These are phyloP conservation scores for Syngnathus rostellatus DNA, from an alignment of 2,797 vertebrate genomes.

Conservation along the genomic window DNA sequence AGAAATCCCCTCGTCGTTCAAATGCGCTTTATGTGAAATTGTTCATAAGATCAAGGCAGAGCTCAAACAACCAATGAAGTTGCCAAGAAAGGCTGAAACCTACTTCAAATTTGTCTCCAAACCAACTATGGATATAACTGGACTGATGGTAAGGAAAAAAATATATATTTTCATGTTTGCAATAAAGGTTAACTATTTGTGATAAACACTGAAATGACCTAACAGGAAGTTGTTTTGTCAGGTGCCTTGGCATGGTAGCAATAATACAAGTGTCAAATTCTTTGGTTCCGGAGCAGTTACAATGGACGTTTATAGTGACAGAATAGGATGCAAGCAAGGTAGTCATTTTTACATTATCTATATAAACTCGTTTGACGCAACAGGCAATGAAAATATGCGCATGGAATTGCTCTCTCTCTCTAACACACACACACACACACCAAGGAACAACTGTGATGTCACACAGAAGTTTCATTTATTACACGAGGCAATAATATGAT, in stretches of 20 bases:
- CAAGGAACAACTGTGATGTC: no score
- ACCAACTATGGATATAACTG: slow-evolving; percentile 36
- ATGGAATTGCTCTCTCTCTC: no score
- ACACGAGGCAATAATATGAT: no score
- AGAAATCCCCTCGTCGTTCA: slow-evolving; percentile 58
- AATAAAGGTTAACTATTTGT: rapidly evolving
- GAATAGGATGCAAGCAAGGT: slow-evolving; percentile 57
- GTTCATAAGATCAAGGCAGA: slow-evolving; percentile 55
- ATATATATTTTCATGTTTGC: neutral
- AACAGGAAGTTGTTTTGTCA: slow-evolving; percentile 19
- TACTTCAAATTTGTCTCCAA: slow-evolving; percentile 59
- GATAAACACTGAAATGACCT: rapidly evolving
- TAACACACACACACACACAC: no score
- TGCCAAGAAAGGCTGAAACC: slow-evolving; percentile 31
- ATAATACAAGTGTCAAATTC: slow-evolving; percentile 35
- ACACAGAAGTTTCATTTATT: no score
- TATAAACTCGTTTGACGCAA: no score
- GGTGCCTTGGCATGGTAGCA: slow-evolving; percentile 42
- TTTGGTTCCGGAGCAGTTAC: slow-evolving; percentile 51
- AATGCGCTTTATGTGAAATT: slow-evolving; percentile 37
- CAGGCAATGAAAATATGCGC: no score
- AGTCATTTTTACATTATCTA: no score
- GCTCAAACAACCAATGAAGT: slow-evolving; percentile 50
- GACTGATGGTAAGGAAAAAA: slow-evolving; percentile 48
- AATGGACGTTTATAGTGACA: slow-evolving; percentile 36